A percentile compares a stretch with the other conserved stretches of the same genome.
These are phyloP conservation scores for Caligus rogercresseyi DNA, from an alignment of 1,140 invertebrate species.

Conservation along the genomic window DNA sequence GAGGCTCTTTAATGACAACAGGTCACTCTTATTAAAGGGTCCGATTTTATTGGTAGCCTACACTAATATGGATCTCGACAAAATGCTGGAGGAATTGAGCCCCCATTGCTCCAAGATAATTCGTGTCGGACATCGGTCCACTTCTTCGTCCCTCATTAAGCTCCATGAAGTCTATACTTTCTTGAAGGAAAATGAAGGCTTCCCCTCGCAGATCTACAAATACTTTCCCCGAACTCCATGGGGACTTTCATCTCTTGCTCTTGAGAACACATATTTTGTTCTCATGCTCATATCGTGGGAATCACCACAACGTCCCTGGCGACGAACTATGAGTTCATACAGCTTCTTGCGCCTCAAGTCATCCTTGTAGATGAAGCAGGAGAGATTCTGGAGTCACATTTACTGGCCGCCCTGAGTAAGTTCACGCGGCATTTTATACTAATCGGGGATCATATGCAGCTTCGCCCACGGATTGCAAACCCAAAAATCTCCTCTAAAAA, in stretches of 20 bases:
- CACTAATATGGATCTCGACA: background rate
- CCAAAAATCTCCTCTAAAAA: background rate
- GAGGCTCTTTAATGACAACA: background rate
- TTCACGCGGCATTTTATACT: background rate
- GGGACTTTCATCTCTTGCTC: background rate
- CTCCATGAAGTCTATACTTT: background rate
- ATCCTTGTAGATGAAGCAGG: background rate
- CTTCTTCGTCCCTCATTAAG: background rate
- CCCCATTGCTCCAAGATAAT: background rate
- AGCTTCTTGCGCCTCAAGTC: background rate
- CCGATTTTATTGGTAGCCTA: background rate
- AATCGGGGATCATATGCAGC: background rate
- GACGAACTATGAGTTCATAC: background rate
- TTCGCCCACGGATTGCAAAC: background rate
- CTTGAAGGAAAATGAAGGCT: background rate
- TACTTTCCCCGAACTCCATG: background rate
- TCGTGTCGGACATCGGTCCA: background rate
- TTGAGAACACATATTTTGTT: background rate
- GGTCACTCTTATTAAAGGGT: background rate
- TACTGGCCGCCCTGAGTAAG: background rate
- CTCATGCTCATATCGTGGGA: background rate
- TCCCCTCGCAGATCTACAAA: background rate
- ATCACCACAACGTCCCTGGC: background rate
- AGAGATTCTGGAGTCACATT: background rate
- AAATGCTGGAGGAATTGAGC: background rate